Percentiles rank a stretch among this genome's conserved stretches.
phyloP scores from a whole-genome alignment of 2,888 invertebrate species.

The Eristalis pertinax region DNA sequence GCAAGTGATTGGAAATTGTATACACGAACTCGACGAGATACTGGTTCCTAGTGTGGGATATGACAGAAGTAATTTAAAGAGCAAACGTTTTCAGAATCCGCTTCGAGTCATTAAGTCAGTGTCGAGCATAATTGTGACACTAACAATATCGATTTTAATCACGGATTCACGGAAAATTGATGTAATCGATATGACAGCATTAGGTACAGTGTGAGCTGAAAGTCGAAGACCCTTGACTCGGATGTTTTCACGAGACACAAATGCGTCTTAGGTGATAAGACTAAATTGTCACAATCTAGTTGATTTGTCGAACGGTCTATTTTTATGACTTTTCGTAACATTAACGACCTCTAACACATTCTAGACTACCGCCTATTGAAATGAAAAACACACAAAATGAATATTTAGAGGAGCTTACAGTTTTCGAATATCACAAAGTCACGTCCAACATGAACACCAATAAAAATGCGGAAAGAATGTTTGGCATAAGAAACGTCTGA shows the following conservation, averaged over 20 bases:
- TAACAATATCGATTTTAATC: background rate
- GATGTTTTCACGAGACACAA: too few relatives aligned
- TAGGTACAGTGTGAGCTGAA: background rate
- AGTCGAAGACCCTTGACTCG: background rate
- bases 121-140: background rate
- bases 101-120: background rate
- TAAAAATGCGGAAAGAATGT: background rate
- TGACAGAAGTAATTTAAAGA: slow-evolving; percentile 14
- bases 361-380: too few relatives aligned
- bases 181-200: background rate
- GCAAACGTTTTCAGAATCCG: slow-evolving; percentile 2
- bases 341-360: too few relatives aligned
- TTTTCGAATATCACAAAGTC: background rate
- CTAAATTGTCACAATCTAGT: too few relatives aligned
- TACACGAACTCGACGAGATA: slow-evolving; percentile 13
- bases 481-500: background rate
- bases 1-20: slow-evolving; percentile 7
- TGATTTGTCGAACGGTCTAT: too few relatives aligned
- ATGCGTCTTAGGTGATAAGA: too few relatives aligned
- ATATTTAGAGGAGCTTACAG: background rate
- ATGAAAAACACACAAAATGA: background rate
- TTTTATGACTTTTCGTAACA: too few relatives aligned
- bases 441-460: background rate
- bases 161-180: background rate
- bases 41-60: slow-evolving; percentile 6